Conservation (phyloP, 2,888 invertebrate species). For the Myopa testacea region DNA sequence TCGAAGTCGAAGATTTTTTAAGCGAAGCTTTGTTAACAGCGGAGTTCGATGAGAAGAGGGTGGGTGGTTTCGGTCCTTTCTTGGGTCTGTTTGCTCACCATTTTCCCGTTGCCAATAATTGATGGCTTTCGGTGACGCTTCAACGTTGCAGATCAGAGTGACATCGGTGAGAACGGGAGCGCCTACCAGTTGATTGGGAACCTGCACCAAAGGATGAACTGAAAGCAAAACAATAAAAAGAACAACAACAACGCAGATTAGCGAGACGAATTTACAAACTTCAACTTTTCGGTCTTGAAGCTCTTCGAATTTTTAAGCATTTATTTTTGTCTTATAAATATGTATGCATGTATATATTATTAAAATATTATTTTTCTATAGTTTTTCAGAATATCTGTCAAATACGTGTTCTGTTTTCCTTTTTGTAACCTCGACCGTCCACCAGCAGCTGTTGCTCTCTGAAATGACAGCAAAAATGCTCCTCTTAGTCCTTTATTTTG, state of each 20-base stretch:
- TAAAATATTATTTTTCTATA: not conserved
- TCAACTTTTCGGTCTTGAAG: no score
- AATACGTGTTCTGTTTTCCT: not conserved
- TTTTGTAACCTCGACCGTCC: not conserved
- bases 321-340: not conserved
- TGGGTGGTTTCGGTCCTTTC: not conserved
- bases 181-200: conserved; percentile 92
- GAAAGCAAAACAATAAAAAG: conserved; percentile 52
- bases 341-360: not conserved
- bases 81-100: conserved; percentile 72
- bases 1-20: not conserved
- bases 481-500: not conserved
- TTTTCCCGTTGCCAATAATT: conserved; percentile 94
- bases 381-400: not conserved
- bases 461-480: not conserved
- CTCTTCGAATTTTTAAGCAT: no score
- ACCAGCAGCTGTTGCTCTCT: conserved; percentile 15
- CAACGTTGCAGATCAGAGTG: conserved; percentile 86
- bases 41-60: not conserved
- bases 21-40: not conserved
- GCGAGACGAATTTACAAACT: not conserved
- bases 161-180: conserved; percentile 88
- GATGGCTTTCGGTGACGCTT: conserved; percentile 93
- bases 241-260: conserved; percentile 11
- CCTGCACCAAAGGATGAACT: conserved; percentile 94